Evolutionary conservation across 2,797 vertebrate species (phyloP).

Genomic region (Enteromius argenteus): DNA sequence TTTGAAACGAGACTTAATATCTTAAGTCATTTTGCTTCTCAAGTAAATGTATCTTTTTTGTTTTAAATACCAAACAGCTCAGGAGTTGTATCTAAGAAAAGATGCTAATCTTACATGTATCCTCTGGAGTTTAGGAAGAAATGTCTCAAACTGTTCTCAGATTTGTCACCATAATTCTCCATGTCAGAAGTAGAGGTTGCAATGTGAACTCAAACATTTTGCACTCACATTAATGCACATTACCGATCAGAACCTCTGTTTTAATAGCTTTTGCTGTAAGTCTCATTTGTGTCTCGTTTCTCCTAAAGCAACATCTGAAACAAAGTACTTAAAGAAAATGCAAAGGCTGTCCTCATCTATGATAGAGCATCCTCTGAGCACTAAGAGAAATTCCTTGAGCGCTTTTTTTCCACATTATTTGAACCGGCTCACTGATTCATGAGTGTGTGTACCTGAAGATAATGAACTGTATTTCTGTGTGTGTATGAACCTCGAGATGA

Average conservation of each 20-base stretch:
- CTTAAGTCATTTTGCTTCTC: background rate
- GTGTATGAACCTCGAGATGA: slow-evolving; percentile 44
- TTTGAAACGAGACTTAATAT: background rate
- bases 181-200: background rate
- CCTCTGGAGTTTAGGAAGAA: background rate
- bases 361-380: slow-evolving; percentile 8
- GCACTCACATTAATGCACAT: background rate
- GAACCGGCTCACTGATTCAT: slow-evolving; percentile 5
- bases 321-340: background rate
- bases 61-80: background rate
- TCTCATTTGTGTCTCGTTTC: background rate
- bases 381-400: background rate
- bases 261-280: background rate
- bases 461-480: slow-evolving; percentile 32
- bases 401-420: background rate
- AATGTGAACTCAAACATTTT: background rate
- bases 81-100: background rate
- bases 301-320: background rate
- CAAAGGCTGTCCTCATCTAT: background rate
- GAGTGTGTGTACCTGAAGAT: slow-evolving; percentile 45
- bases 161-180: too few relatives aligned
- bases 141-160: background rate
- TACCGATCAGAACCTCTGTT: background rate
- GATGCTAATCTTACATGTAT: too few relatives aligned
- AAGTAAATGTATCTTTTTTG: background rate